Evolutionary conservation across 2,113 vertebrate species (phyloP).

Genomic region (Crotophaga sulcirostris): DNA sequence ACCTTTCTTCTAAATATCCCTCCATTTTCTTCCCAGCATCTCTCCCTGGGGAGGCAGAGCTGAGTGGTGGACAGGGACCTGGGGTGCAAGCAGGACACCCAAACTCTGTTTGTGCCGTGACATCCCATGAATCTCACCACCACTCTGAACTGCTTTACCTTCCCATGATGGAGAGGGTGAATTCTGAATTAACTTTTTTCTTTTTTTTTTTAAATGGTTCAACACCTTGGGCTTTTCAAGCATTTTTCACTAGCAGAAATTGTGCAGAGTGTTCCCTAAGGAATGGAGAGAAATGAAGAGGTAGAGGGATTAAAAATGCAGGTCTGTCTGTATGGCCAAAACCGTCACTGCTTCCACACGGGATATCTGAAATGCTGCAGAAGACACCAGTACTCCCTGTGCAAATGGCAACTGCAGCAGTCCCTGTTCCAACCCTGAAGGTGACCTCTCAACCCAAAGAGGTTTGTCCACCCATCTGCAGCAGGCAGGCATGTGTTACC

Average conservation of each 20-base stretch:
- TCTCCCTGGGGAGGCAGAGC: not conserved
- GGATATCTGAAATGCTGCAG: not conserved
- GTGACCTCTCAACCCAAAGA: not conserved
- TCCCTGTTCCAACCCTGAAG: not conserved
- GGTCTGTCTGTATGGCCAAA: not conserved
- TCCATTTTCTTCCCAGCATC: not conserved
- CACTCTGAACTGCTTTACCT: not conserved
- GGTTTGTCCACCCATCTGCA: rapidly evolving
- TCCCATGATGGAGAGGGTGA: not conserved
- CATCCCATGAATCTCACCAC: not conserved
- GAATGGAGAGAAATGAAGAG: not conserved
- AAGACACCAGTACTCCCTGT: not conserved
- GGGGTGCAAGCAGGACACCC: not conserved
- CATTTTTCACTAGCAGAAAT: not conserved
- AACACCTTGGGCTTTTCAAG: not conserved
- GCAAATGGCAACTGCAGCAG: not conserved
- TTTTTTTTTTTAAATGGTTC: not conserved
- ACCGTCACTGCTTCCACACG: not conserved
- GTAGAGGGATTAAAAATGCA: not conserved
- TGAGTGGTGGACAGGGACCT: rapidly evolving
- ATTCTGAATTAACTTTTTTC: not conserved
- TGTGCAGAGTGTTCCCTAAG: not conserved
- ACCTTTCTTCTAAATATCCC: not conserved
- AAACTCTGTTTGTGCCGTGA: not conserved
- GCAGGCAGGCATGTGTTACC: not conserved